These are phyloP conservation scores for Gambelia wislizenii DNA, from an alignment of 2,797 vertebrate species.

Conservation along the genomic window DNA sequence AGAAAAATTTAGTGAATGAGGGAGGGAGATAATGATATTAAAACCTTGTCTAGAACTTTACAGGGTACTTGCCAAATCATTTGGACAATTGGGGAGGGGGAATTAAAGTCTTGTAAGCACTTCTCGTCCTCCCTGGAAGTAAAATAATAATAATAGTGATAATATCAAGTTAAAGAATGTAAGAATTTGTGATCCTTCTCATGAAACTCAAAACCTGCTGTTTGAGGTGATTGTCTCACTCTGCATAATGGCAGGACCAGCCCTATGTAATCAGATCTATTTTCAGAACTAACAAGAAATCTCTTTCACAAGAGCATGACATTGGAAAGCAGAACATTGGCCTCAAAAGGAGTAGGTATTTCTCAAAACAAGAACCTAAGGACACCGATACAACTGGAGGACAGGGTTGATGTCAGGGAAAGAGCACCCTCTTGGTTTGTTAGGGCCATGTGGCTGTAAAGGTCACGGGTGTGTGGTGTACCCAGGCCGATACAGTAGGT, in stretches of 20 bases:
- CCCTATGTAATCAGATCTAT: not conserved
- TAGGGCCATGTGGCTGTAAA: not conserved
- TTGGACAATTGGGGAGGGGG: not conserved
- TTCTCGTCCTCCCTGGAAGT: not conserved
- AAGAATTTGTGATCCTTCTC: no score
- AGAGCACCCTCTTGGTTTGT: not conserved
- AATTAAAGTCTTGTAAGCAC: not conserved
- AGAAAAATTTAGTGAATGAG: no score
- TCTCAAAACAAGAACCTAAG: not conserved
- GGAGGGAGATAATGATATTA: not conserved
- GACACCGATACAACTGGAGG: not conserved
- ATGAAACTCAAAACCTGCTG: not conserved
- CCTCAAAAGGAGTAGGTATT: not conserved
- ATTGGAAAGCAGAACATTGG: not conserved
- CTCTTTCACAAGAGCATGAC: not conserved
- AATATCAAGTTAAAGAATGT: no score
- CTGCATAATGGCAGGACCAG: not conserved
- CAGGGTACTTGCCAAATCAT: not conserved
- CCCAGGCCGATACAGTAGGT: no score
- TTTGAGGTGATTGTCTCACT: not conserved
- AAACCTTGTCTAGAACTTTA: not conserved
- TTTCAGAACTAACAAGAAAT: conserved; percentile 5
- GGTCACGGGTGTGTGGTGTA: not conserved
- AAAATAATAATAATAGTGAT: not conserved
- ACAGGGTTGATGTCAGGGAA: not conserved